These are phyloP conservation scores for Sciurus vulgaris DNA, from an alignment of 2,797 vertebrate genomes.

Conservation along the genomic window DNA sequence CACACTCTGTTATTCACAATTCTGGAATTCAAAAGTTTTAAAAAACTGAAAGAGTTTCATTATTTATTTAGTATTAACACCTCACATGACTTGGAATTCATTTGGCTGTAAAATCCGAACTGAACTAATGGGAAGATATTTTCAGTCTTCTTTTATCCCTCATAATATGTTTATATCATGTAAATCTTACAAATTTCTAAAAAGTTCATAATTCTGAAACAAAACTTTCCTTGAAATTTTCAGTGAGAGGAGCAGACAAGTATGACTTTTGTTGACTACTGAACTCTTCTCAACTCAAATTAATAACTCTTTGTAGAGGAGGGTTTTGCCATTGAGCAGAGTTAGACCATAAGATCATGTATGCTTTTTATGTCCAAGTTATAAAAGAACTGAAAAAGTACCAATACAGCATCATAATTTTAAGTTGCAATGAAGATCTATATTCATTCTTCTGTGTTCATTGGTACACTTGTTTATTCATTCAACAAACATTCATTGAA, in stretches of 20 bases:
- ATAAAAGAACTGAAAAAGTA: not conserved
- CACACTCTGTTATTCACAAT: not conserved
- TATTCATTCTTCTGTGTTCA: not conserved
- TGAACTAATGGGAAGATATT: not conserved
- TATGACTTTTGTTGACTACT: not conserved
- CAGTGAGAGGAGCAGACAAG: not conserved
- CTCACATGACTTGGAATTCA: not conserved
- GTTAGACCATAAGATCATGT: not conserved
- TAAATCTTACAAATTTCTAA: not conserved
- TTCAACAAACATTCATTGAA: not conserved
- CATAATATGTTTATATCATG: not conserved
- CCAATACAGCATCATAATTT: too few species aligned
- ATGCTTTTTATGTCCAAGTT: not conserved
- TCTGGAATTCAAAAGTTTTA: not conserved
- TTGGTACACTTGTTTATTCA: not conserved
- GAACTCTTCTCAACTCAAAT: not conserved
- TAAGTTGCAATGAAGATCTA: not conserved
- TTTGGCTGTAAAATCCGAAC: not conserved
- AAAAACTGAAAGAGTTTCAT: not conserved
- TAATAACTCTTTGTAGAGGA: not conserved
- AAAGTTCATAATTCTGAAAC: not conserved
- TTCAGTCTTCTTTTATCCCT: not conserved
- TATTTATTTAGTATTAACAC: not conserved
- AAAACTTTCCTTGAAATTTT: not conserved
- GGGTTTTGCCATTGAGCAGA: not conserved